Base-by-base conservation (phyloP, 2,888 invertebrate genomes). In the Reticulitermes lucifugus region DNA sequence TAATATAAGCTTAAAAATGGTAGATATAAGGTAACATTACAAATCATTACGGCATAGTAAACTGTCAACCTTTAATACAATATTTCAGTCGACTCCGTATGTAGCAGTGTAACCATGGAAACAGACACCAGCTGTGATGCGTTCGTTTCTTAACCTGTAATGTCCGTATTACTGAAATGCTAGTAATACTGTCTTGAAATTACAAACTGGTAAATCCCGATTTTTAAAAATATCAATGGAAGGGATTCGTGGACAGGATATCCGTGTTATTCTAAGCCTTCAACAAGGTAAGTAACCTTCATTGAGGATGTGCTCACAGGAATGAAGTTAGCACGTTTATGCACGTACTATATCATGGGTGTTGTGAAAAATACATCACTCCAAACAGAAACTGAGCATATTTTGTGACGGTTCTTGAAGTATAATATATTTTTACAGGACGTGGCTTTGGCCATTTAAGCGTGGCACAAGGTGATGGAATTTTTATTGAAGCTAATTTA, bases 181-280 rank as follows among this genome's bases (percentile, higher is more conserved):
- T 9, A 46, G 12, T 46, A 12, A 46, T 46, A 46, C 46, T 46
- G 46, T 4, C 46, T 46, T 55, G 18, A 55, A 4, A 14, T 18
- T 55, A 14, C 18, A 55, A 1, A 55, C 55, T 55, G 55, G 18
- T 46, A 55, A 55, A 18, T 14, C 2, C 55, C 7, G 18, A 55
- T 18, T 14, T 18, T 14, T 55, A 5, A 12, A 4, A 25, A 7
- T 46, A 79, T 70, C 7, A 51, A 84, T 95, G 94, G 94, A 95
- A 89, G 94, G 94, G 89, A 90, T 95, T 87, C 90, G 91, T 85
- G 94, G 94, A 87, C 93, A 93, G 86, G 93, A 93, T 88, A 93
- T 95, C 86, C 94, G 95, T 90, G 93, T 95, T 88, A 93, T 95
- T 87, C 90, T 95, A 83, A 93, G 93, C 86, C 92, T 95, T 55